Percentiles rank a stretch among this genome's conserved stretches.
These are phyloP conservation scores for Pteropus rufus DNA, from an alignment of 2,797 vertebrate species.

Conservation along the genomic window DNA sequence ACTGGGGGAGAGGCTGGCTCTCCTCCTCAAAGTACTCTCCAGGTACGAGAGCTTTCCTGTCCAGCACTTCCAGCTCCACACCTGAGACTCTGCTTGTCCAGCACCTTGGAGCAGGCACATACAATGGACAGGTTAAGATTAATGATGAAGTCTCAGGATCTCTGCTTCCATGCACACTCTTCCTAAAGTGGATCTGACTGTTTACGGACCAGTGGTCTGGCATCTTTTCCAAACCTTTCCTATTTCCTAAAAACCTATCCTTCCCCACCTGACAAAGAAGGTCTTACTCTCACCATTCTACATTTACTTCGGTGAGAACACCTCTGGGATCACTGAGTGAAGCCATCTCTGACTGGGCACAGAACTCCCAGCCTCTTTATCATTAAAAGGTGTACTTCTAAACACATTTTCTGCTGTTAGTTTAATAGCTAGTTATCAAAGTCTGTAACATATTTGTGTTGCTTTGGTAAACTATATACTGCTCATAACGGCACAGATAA, in stretches of 20 bases:
- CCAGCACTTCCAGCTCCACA: background rate
- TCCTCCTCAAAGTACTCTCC: background rate
- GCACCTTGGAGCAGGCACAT: background rate
- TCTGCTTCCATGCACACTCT: background rate
- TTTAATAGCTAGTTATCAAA: background rate
- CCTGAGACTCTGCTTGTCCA: background rate
- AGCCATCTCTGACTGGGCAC: background rate
- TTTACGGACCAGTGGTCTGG: background rate
- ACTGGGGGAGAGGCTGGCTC: background rate
- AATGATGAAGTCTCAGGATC: background rate
- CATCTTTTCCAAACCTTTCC: background rate
- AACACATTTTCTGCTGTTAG: background rate
- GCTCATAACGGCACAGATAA: background rate
- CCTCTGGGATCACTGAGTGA: background rate
- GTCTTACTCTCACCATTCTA: background rate
- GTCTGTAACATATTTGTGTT: background rate
- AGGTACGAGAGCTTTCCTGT: background rate
- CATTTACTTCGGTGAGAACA: background rate
- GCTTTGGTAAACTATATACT: background rate
- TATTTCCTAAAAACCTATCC: background rate
- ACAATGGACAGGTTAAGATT: background rate
- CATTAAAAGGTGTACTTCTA: background rate
- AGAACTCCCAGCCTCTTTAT: background rate
- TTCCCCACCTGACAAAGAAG: background rate
- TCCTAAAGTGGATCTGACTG: background rate